Evolutionary conservation across 2,888 invertebrate species (phyloP).

Genomic region (Falcaria lacertinaria): DNA sequence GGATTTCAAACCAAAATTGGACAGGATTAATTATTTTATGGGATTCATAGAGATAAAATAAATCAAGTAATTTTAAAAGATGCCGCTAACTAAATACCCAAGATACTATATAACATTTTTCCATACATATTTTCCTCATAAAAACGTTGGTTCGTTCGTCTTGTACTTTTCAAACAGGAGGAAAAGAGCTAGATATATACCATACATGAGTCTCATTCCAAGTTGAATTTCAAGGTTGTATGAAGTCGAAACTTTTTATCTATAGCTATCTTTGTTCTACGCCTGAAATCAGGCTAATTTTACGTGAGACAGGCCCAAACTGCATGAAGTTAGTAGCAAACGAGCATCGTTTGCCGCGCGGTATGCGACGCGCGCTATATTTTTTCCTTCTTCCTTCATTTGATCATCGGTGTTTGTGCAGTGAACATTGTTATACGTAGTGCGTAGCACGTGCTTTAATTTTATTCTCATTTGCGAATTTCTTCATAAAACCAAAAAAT

Average conservation of each 20-base stretch:
- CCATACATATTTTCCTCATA: too few species aligned
- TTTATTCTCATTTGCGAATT: conserved; percentile 41
- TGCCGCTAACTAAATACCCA: too few species aligned
- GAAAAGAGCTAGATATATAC: conserved; percentile 56
- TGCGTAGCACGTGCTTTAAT: conserved; percentile 66
- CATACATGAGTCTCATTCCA: conserved; percentile 39
- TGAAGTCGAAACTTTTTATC: conserved; percentile 25
- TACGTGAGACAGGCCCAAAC: conserved; percentile 42
- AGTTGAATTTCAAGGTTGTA: conserved; percentile 62
- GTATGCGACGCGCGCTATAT: conserved; percentile 56
- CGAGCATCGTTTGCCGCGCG: conserved; percentile 47
- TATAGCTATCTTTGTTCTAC: conserved; percentile 42
- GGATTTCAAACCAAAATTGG: too few species aligned
- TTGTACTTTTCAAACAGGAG: conserved; percentile 55
- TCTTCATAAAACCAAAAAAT: conserved; percentile 36
- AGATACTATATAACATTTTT: too few species aligned
- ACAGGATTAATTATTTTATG: too few species aligned
- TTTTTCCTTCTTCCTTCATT: conserved; percentile 73
- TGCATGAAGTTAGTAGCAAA: conserved; percentile 49
- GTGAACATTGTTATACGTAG: conserved; percentile 66
- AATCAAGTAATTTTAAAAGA: too few species aligned
- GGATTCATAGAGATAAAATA: too few species aligned
- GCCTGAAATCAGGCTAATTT: conserved; percentile 26
- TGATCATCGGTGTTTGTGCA: conserved; percentile 72
- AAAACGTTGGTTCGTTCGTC: conserved; percentile 27